phyloP scores from a whole-genome alignment of 2,888 invertebrate species.

The Sarcophaga rosellei region DNA sequence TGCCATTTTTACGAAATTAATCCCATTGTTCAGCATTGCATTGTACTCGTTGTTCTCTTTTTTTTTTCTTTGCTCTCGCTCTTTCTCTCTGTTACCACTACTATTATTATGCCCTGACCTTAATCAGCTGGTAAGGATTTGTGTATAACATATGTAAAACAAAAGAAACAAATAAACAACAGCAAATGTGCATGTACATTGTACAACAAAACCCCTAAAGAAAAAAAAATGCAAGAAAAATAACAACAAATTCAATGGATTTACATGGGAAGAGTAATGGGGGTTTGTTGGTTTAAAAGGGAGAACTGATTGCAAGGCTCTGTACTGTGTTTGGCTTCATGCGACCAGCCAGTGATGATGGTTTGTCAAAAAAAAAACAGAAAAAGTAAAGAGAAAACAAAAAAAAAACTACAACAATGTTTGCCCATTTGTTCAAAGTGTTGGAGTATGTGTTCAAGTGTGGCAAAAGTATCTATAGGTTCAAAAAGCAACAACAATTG shows the following conservation, averaged over 20 bases:
- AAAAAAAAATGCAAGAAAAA: background rate
- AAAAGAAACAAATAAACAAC: background rate
- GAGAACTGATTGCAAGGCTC: background rate
- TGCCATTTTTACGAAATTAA: too few relatives aligned
- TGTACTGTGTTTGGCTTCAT: background rate
- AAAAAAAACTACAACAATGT: conserved; percentile 6
- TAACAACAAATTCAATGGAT: background rate
- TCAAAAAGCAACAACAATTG: conserved; percentile 6
- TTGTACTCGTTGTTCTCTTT: background rate
- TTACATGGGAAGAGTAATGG: background rate
- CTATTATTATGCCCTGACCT: conserved; percentile 27
- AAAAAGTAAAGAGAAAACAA: background rate
- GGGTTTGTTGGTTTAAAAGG: background rate
- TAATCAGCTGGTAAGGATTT: conserved; percentile 53
- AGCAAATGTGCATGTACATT: background rate
- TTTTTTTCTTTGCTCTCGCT: background rate
- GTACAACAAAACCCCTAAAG: background rate
- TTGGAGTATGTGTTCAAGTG: conserved; percentile 8
- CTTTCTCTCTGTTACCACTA: background rate
- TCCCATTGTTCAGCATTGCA: background rate
- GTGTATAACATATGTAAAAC: conserved; percentile 28
- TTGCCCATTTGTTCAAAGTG: conserved; percentile 11
- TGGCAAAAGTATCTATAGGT: background rate
- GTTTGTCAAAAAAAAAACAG: background rate
- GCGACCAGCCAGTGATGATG: background rate